Base-by-base conservation (phyloP, 1,140 invertebrate genomes). In the Sycobia sp. region DNA sequence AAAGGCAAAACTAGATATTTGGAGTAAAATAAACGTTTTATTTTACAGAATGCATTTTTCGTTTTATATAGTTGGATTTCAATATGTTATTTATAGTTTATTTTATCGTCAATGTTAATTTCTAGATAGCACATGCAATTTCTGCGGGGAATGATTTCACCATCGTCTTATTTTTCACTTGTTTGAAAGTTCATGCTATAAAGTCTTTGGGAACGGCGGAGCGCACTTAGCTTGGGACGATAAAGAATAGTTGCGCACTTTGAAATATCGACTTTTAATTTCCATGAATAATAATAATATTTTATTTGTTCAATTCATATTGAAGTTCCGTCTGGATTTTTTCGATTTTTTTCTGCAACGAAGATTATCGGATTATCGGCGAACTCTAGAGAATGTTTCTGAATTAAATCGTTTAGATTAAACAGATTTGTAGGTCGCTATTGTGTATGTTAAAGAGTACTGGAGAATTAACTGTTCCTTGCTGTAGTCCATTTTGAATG, bases 1-100 rank as follows among this genome's bases (percentile, higher is more conserved):
- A 70, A 11, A 69, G 16, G 8, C 70, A 69, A 0, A 69, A 34
- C 71, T 72, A 18, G 68, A 71, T 1, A 70, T 69, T 0, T 0
- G 66, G 54, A n/a, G n/a, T n/a, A n/a, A n/a, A n/a, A n/a, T n/a
- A n/a, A n/a, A n/a, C n/a, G n/a, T n/a, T n/a, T n/a, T n/a, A n/a
- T n/a, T n/a, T n/a, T n/a, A n/a, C n/a, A n/a, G n/a, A n/a, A n/a
- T n/a, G n/a, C n/a, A n/a, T 53, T 61, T 60, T 58, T 61, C 62
- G 60, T 63, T 67, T 70, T 70, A 4, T 62, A 20, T 16, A 71
- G 9, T 55, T 57, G 34, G 0, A 55, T 56, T 34, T 68, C 53
- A 8, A 67, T 16, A 25, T 69, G 66, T n/a, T n/a, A n/a, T n/a
- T n/a, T n/a, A n/a, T n/a, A n/a, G n/a, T n/a, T n/a, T n/a, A n/a